These are phyloP conservation scores for Nesidiocoris tenuis DNA, from an alignment of 2,888 invertebrate species.

Conservation along the genomic window DNA sequence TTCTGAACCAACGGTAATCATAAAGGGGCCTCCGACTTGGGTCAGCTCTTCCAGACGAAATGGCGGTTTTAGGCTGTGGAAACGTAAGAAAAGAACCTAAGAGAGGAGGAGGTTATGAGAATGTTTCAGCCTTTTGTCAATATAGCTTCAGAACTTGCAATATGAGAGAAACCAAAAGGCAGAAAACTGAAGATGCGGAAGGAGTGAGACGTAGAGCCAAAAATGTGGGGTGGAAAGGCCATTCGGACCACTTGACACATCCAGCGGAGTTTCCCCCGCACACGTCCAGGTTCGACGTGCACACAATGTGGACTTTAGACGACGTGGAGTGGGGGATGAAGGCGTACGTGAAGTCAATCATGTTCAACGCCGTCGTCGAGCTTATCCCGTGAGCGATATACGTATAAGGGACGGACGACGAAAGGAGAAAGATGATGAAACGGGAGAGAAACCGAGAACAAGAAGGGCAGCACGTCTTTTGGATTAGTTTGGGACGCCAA, in stretches of 20 bases:
- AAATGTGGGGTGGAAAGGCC: constrained; percentile 14
- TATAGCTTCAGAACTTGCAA: constrained; percentile 45
- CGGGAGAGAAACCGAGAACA: not conserved
- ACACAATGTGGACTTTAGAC: not conserved
- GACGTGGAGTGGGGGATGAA: not conserved
- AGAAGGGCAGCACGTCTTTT: constrained; percentile 20
- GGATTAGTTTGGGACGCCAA: constrained; percentile 40
- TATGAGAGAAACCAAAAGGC: constrained; percentile 35
- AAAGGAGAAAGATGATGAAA: not conserved
- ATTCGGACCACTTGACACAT: constrained; percentile 44
- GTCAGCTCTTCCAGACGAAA: not conserved
- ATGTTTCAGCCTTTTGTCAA: constrained; percentile 44
- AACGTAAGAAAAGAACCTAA: not conserved
- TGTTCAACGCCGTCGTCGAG: not conserved
- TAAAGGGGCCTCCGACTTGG: constrained; percentile 9
- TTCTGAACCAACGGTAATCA: constrained; percentile 26
- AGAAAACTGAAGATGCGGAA: constrained; percentile 12
- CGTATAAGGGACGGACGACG: not conserved
- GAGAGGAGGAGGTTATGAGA: constrained; percentile 28
- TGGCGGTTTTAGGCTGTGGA: not conserved
- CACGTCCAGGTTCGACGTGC: not conserved
- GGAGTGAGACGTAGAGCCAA: not conserved
- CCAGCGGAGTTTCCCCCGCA: constrained; percentile 30
- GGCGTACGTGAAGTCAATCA: constrained; percentile 32
- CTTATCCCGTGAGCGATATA: not conserved